These are phyloP conservation scores for Enteromius afrohamiltoni DNA, from an alignment of 2,797 vertebrate genomes.

Conservation along the genomic window DNA sequence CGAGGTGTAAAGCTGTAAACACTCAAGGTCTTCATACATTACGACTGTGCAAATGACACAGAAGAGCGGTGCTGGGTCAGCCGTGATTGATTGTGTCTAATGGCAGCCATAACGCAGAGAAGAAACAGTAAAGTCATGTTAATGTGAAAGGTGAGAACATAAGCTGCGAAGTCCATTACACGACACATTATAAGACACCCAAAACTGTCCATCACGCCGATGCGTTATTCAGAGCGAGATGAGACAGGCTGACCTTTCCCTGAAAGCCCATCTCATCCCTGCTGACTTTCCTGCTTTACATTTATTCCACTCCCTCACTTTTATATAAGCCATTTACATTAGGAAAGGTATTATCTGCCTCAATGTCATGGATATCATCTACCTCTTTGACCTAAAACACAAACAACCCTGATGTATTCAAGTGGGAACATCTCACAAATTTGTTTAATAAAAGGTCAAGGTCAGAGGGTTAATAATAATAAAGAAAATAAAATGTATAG, in stretches of 20 bases:
- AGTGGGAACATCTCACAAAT: neutral
- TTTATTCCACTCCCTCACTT: constrained; percentile 12
- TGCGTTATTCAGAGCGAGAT: constrained; percentile 28
- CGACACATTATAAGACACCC: constrained; percentile 32
- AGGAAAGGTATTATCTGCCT: constrained; percentile 1
- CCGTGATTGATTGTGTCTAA: constrained; percentile 34
- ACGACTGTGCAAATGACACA: constrained; percentile 1
- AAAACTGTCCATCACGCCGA: constrained; percentile 8
- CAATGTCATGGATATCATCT: neutral
- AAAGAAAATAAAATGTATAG: neutral
- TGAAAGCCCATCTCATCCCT: constrained; percentile 12
- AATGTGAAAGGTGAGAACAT: constrained; percentile 45
- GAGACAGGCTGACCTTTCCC: constrained; percentile 27
- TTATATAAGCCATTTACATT: constrained; percentile 7
- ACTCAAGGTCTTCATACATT: constrained; percentile 39
- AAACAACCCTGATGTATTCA: neutral
- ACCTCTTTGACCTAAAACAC: neutral
- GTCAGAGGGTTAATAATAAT: too few species aligned
- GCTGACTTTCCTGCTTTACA: constrained; percentile 7
- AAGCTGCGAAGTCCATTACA: constrained; percentile 15
- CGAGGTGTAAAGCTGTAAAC: constrained; percentile 39
- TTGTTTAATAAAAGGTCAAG: too few species aligned
- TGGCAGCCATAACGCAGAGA: neutral
- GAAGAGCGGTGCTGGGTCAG: constrained; percentile 24
- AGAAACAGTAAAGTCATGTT: constrained; percentile 43